Conservation (phyloP, 37 sponge, comb jelly and placozoan genomes). For the Diacarnus erythraeanus region DNA sequence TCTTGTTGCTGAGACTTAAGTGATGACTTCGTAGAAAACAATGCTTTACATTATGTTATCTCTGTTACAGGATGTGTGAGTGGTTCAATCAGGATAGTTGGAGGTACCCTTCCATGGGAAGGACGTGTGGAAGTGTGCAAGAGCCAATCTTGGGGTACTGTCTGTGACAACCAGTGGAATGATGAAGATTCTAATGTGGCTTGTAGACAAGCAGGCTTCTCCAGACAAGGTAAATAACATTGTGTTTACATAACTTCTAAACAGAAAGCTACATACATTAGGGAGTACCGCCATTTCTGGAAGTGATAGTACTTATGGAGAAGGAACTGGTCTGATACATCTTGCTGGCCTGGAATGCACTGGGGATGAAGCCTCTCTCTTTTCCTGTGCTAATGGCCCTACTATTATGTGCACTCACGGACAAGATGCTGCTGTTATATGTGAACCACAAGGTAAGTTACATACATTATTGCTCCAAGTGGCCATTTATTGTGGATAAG, state of each 20-base stretch:
- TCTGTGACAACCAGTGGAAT: conserved; percentile 20
- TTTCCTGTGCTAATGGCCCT: neutral
- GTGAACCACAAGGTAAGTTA: neutral
- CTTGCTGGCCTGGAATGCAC: conserved; percentile 6
- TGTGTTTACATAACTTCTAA: neutral
- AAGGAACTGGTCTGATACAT: conserved; percentile 12
- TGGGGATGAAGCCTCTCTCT: conserved; percentile 5
- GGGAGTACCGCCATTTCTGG: neutral
- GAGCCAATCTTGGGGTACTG: conserved; percentile 28
- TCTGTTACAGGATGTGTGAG: neutral
- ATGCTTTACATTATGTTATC: neutral
- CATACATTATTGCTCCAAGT: neutral
- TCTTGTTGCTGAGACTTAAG: too few relatives aligned
- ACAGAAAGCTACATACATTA: too few relatives aligned
- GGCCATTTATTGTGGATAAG: too few relatives aligned
- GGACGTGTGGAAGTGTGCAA: conserved; percentile 35
- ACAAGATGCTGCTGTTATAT: conserved; percentile 24
- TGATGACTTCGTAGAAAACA: too few relatives aligned
- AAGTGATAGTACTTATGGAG: neutral
- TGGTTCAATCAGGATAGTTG: conserved; percentile 21
- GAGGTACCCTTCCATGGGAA: neutral
- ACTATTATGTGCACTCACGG: conserved; percentile 4
- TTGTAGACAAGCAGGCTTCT: conserved; percentile 31
- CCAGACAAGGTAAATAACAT: neutral
- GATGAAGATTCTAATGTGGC: conserved; percentile 18